These are phyloP conservation scores for Callipepla squamata DNA, from an alignment of 2,113 vertebrate species.

Conservation along the genomic window DNA sequence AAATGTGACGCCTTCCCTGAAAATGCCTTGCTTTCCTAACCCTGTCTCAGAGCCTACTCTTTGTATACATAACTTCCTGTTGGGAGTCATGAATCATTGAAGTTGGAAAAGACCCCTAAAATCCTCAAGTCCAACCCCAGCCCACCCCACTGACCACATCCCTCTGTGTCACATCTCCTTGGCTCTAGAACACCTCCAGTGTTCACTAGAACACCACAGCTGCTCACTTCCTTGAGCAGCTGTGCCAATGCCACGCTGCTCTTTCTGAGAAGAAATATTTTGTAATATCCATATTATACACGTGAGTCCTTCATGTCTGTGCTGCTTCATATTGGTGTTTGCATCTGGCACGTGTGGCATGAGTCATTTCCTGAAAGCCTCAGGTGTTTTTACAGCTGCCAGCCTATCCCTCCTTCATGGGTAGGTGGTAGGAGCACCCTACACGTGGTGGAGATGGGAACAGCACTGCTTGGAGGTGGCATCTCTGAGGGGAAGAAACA, in stretches of 20 bases:
- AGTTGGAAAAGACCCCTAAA: no score
- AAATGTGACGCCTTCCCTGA: neutral
- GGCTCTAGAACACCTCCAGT: no score
- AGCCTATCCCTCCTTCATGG: neutral
- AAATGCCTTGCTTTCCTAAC: neutral
- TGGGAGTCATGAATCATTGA: neutral
- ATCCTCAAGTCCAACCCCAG: no score
- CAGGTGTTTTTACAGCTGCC: neutral
- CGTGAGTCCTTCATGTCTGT: neutral
- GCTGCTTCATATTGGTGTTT: neutral
- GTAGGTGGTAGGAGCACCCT: neutral
- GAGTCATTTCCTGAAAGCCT: neutral
- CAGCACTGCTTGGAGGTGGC: accelerated
- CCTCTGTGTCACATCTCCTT: no score
- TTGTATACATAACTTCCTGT: neutral
- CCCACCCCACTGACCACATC: no score
- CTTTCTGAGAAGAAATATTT: no score
- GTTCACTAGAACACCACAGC: no score
- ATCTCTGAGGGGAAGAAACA: neutral
- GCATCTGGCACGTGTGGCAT: accelerated
- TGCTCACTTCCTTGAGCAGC: no score
- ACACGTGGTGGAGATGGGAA: neutral
- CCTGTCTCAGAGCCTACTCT: neutral
- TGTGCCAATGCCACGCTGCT: no score
- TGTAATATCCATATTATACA: no score